phyloP scores from a whole-genome alignment of 2,797 vertebrate species.

The Chaunax sp. region DNA sequence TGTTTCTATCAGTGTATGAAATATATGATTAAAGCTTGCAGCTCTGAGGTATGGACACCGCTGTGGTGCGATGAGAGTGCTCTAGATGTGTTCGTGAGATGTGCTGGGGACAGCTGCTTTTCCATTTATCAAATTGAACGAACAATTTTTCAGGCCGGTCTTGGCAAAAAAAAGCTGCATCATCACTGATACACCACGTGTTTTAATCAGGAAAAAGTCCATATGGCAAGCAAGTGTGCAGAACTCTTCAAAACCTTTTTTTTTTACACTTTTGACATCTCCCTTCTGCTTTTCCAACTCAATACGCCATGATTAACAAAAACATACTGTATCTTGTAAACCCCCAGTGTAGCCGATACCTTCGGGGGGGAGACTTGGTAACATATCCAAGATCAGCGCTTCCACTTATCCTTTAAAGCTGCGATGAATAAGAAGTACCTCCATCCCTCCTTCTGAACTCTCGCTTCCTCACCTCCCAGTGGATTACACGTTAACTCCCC shows the following conservation, averaged over 20 bases:
- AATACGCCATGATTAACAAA: conserved; percentile 45
- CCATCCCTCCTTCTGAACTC: conserved; percentile 1
- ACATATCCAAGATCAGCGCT: conserved; percentile 66
- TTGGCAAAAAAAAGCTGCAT: not conserved
- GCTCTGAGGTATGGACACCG: not conserved
- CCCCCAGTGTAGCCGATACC: conserved; percentile 20
- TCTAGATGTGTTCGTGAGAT: not conserved
- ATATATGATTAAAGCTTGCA: not conserved
- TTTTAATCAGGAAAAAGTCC: conserved; percentile 1
- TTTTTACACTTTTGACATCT: conserved; percentile 33
- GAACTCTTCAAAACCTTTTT: conserved; percentile 7
- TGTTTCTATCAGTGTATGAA: not conserved
- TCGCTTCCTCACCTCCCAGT: conserved; percentile 43
- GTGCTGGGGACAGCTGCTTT: conserved; percentile 18
- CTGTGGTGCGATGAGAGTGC: not conserved
- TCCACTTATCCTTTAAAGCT: conserved; percentile 58
- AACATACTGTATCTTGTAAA: conserved; percentile 46
- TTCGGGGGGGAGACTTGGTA: conserved; percentile 37
- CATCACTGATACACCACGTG: not conserved
- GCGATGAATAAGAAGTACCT: conserved; percentile 48
- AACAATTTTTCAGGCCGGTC: not conserved
- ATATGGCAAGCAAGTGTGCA: not conserved
- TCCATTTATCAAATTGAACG: conserved; percentile 2
- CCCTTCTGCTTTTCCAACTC: conserved; percentile 36
- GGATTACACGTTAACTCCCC: conserved; percentile 63